phyloP scores from a whole-genome alignment of 2,888 invertebrate species.

The Hyalella azteca region DNA sequence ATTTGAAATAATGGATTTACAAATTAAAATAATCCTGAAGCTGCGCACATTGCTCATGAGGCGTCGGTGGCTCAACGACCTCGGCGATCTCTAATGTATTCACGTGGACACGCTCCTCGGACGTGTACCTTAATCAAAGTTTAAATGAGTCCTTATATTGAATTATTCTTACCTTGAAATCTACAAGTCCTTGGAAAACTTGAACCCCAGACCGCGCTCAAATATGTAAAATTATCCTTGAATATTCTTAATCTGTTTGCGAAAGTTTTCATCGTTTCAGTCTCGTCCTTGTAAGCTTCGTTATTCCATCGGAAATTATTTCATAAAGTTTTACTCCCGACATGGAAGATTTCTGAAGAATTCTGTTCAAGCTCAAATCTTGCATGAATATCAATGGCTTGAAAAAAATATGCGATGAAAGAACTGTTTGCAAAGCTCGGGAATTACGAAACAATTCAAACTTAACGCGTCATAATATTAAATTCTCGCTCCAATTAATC shows the following conservation, averaged over 20 bases:
- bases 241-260: constrained; percentile 29
- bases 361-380: background rate
- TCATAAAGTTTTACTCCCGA: constrained; percentile 18
- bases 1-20: too few relatives aligned
- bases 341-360: background rate
- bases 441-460: too few relatives aligned
- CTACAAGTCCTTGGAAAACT: constrained; percentile 9
- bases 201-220: background rate
- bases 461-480: too few relatives aligned
- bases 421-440: too few relatives aligned
- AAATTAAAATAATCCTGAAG: too few relatives aligned
- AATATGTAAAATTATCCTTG: constrained; percentile 36
- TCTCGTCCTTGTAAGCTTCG: background rate
- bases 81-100: background rate
- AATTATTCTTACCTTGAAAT: constrained; percentile 18
- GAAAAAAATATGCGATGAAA: too few relatives aligned
- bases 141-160: constrained; percentile 39
- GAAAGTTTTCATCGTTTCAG: constrained; percentile 25
- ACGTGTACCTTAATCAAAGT: constrained; percentile 27
- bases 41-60: too few relatives aligned
- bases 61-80: too few relatives aligned
- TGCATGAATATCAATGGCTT: background rate
- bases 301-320: constrained; percentile 19
- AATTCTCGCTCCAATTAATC: too few relatives aligned
- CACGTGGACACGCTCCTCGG: background rate